These are phyloP conservation scores for Zelostemma sp. DNA, from an alignment of 1,140 invertebrate species.

Conservation along the genomic window DNA sequence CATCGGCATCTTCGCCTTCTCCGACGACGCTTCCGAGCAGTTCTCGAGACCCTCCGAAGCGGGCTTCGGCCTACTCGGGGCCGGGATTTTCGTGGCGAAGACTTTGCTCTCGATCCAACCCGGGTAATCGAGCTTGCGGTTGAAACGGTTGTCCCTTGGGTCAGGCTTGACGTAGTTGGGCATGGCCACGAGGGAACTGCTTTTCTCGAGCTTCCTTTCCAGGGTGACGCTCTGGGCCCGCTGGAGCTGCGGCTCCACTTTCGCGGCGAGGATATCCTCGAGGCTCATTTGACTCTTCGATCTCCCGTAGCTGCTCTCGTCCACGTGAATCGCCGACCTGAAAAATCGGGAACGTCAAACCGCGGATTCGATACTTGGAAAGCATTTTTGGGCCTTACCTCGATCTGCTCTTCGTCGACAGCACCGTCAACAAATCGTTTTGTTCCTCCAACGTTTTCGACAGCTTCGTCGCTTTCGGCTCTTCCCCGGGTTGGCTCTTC, in stretches of 20 bases:
- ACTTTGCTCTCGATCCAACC: conserved; percentile 46
- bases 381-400: conserved; percentile 22
- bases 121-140: conserved; percentile 14
- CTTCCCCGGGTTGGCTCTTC: neutral
- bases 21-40: conserved; percentile 14
- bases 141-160: neutral
- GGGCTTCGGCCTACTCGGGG: conserved; percentile 27
- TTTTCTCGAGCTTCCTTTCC: conserved; percentile 22
- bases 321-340: conserved; percentile 58
- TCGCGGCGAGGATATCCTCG: conserved; percentile 58
- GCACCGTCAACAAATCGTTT: conserved; percentile 56
- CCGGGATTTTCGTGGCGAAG: conserved; percentile 55
- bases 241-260: conserved; percentile 36
- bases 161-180: neutral
- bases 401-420: conserved; percentile 58
- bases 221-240: conserved; percentile 26
- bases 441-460: conserved; percentile 37
- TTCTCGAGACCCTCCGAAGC: conserved; percentile 12
- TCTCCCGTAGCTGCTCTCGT: conserved; percentile 50
- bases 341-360: neutral
- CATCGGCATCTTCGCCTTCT: conserved; percentile 23
- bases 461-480: conserved; percentile 2
- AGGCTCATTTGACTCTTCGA: conserved; percentile 60
- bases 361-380: neutral
- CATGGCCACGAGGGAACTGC: conserved; percentile 1